Base-by-base conservation (phyloP, 2,113 vertebrate genomes). In the Hymenochirus boettgeri region DNA sequence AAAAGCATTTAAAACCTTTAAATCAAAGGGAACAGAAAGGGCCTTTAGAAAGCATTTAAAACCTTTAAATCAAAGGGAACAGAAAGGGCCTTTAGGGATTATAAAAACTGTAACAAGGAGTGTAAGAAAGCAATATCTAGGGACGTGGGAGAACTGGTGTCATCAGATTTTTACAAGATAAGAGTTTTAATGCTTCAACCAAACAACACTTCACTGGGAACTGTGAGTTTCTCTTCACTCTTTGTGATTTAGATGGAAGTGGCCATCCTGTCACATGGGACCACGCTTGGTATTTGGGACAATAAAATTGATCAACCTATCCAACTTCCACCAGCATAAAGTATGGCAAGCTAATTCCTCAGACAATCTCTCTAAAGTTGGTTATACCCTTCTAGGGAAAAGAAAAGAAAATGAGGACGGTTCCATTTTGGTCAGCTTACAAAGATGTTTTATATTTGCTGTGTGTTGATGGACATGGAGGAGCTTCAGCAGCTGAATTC, bases 261-360 rank as follows among this genome's bases (percentile, higher is more conserved):
- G 93, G 95, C 1, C 81, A 22, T 0, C 92, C 87, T 0, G 91
- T 93, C 24, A 95, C 94, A 0, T 99, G 96, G 96, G 96, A 99
- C 78, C n/a, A 83, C 79, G 3, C 98, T 99, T 42, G 96, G 96
- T 12, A 98, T 98, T 75, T 99, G 96, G 96, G 96, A 99, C 80
- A 91, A 99, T 73, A 96, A 94, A 37, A 95, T 98, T 0, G 96
- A 99, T 0, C 93, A 97, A 27, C 96, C 96, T 8, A 99, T 99
- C 53, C 79, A 94, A 50, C 85, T 99, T 21, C 96, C 96, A 0
- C 81, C 2, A 99, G 96, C 75, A 99, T 99, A 18, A 94, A 94
- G 67, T 99, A 99, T 0, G 96, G 96, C 22, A 96, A 92, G 57
- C 92, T 84, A 0, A 98, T 99, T 67, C 96, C 96, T 2, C 93